These are phyloP conservation scores for Aethina tumida DNA, from an alignment of 1,140 invertebrate genomes.

Conservation along the genomic window DNA sequence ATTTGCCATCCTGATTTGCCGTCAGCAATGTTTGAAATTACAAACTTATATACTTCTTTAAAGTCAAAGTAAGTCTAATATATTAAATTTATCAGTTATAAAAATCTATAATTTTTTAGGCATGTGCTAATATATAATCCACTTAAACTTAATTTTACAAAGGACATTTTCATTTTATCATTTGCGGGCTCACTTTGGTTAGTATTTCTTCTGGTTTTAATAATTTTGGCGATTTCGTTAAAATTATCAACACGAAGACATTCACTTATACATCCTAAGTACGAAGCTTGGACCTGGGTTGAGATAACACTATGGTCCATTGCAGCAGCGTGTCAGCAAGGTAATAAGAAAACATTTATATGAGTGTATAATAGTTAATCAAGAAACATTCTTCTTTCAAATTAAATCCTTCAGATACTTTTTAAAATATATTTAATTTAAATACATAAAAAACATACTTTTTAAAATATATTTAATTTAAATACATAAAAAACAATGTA, in stretches of 20 bases:
- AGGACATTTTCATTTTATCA: conserved; percentile 30
- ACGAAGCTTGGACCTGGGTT: conserved; percentile 24
- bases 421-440: neutral
- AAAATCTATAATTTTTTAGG: no score
- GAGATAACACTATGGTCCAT: conserved; percentile 28
- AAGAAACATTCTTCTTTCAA: conserved; percentile 4
- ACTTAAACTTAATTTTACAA: conserved; percentile 18
- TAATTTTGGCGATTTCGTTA: conserved; percentile 23
- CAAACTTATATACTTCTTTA: conserved; percentile 8
- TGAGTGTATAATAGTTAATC: neutral
- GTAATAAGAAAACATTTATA: conserved; percentile 9
- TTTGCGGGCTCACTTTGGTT: conserved; percentile 26
- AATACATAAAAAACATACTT: conserved; percentile 1
- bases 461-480: neutral
- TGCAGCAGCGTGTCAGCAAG: conserved; percentile 30
- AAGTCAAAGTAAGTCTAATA: conserved; percentile 8
- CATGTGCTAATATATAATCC: conserved; percentile 21
- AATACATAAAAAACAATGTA: neutral
- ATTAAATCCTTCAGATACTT: neutral
- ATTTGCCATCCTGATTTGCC: no score
- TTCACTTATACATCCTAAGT: conserved; percentile 14
- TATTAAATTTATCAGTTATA: no score
- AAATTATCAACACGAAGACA: conserved; percentile 23
- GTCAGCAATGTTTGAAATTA: no score
- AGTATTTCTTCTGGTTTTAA: conserved; percentile 19